phyloP scores from a whole-genome alignment of 2,888 invertebrate genomes.

The Toxonevra muliebris region DNA sequence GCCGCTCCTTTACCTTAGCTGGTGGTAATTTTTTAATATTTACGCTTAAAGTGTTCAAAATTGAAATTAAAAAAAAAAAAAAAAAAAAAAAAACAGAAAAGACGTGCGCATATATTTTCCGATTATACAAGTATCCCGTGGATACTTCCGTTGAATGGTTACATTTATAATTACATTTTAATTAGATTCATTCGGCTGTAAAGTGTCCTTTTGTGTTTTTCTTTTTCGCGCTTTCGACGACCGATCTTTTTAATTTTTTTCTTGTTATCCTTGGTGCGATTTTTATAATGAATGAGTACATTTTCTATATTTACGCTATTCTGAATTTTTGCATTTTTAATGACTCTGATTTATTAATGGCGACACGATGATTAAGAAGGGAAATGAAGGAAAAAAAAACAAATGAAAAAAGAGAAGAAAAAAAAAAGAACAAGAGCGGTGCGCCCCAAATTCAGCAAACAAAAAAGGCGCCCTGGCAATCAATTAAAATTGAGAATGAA shows the following conservation, averaged over 20 bases:
- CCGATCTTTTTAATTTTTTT: slow-evolving; percentile 4
- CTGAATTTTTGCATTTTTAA: slow-evolving; percentile 59
- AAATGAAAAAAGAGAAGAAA: slow-evolving; percentile 29
- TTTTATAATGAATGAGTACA: slow-evolving; percentile 44
- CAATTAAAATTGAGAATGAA: slow-evolving; percentile 38
- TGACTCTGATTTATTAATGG: slow-evolving; percentile 64
- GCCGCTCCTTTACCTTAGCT: no score
- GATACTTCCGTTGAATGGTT: slow-evolving; percentile 63
- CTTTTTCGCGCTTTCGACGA: slow-evolving; percentile 45
- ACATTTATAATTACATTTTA: slow-evolving; percentile 66
- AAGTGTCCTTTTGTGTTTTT: slow-evolving; percentile 63
- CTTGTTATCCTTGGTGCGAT: slow-evolving; percentile 11
- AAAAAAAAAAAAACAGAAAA: no score
- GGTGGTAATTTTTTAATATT: no score
- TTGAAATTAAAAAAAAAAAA: no score
- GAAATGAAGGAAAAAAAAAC: slow-evolving; percentile 27
- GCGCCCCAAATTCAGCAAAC: background rate
- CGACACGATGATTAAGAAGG: slow-evolving; percentile 61
- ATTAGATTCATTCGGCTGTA: slow-evolving; percentile 67
- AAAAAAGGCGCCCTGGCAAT: slow-evolving; percentile 35
- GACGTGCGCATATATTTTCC: slow-evolving; percentile 8
- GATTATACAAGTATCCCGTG: slow-evolving; percentile 53
- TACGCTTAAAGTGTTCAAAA: no score
- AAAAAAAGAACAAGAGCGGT: slow-evolving; percentile 20
- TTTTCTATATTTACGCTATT: slow-evolving; percentile 34